Evolutionary conservation across 2,797 vertebrate genomes (phyloP), one percentile per base, ranked within the genome.

Genomic region (Hippopotamyrus pictus): DNA sequence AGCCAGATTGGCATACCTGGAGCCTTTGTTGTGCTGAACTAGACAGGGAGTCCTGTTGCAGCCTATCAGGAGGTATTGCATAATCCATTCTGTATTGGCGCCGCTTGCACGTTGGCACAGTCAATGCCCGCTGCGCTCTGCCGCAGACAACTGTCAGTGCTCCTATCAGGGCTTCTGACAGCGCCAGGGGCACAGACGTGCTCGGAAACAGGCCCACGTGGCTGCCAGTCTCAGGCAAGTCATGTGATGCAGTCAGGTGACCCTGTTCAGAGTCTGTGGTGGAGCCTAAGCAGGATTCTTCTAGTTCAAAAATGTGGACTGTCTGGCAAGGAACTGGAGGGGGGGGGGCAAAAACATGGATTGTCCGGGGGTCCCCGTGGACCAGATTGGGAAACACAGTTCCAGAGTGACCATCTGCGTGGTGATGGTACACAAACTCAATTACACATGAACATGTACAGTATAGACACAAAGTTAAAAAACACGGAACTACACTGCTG

Each of bases 31-130:
- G 87, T 91, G 90, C 53, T 89, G 85, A 87, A 51, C 44, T 90
- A 90, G 73, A 89, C 84, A 44, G 62, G 29, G 33, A 76, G 79
- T 88, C 25, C 91, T 87, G 44, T 51, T 90, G 83, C 90, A 89
- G 89, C 59, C 12, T 88, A 86, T 87, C 46, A 90, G 46, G 50
- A 48, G 79, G 57, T 83, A 89, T 87, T 91, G 86, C 92, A 82
- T 89, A 90, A 91, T 83, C 41, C 59, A 51, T 88, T 85, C 46
- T 90, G 22, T 87, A 91, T 88, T 88, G 82, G 88, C 88, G 86
- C 82, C 2, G 33, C 57, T 76, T 89, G 91, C 85, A 37, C 59
- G 86, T 53, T 51, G 79, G 91, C 25, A 90, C 85, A 90, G 59
- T 91, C 76, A 89, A 9, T 83, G 44, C 25, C 48, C 41, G 25